Percentiles rank a stretch among this genome's conserved stretches.
These are phyloP conservation scores for Pherbina coryleti DNA, from an alignment of 2,888 invertebrate species.

Conservation along the genomic window DNA sequence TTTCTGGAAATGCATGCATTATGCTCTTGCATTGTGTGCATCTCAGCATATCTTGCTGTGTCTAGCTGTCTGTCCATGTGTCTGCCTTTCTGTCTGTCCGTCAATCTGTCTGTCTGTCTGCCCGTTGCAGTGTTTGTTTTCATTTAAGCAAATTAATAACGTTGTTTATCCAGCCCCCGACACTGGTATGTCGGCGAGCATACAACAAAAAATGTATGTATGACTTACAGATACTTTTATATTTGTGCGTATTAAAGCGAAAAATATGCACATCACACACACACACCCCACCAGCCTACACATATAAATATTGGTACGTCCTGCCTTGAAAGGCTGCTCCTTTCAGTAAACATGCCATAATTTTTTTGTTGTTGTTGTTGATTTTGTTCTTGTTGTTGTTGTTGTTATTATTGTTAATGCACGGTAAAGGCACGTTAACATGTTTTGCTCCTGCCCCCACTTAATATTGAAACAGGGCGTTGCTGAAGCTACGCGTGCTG, in stretches of 20 bases:
- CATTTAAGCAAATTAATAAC: slow-evolving; percentile 35
- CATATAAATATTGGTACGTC: neutral
- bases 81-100: neutral
- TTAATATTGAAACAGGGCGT: neutral
- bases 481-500: neutral
- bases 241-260: neutral
- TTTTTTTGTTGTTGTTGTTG: slow-evolving; percentile 7
- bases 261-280: neutral
- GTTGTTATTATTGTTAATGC: neutral
- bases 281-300: neutral
- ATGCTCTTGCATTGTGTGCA: neutral
- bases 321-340: neutral
- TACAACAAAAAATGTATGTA: slow-evolving; percentile 11
- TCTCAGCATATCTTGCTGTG: neutral
- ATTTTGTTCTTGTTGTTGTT: neutral
- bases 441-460: neutral
- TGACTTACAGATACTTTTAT: slow-evolving; percentile 5
- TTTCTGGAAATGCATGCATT: neutral
- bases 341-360: slow-evolving; percentile 2
- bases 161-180: slow-evolving; percentile 17
- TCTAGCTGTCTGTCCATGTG: neutral
- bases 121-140: neutral
- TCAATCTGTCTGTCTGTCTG: neutral
- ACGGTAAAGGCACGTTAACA: slow-evolving; percentile 14
- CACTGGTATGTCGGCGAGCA: neutral